These are phyloP conservation scores for Dinocampus coccinellae DNA, from an alignment of 2,888 invertebrate species.

Conservation along the genomic window DNA sequence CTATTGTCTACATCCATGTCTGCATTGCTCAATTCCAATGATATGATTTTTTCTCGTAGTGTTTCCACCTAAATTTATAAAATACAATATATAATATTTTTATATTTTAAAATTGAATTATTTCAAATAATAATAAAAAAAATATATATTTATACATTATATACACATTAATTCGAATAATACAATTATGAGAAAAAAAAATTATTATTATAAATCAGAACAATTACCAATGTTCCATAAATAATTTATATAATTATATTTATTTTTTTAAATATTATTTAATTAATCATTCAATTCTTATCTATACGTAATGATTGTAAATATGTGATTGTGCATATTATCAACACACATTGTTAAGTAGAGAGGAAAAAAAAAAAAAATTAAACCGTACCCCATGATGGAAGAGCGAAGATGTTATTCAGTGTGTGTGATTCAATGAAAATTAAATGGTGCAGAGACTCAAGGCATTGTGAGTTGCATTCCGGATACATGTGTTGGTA, in stretches of 20 bases:
- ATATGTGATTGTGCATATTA: neutral
- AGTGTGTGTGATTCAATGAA: constrained; percentile 51
- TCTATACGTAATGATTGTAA: neutral
- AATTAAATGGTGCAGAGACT: constrained; percentile 58
- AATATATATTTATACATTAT: neutral
- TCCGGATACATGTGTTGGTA: constrained; percentile 63
- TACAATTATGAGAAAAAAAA: neutral
- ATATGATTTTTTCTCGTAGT: constrained; percentile 91
- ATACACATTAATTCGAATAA: neutral
- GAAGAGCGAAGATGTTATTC: constrained; percentile 54
- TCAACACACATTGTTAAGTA: neutral
- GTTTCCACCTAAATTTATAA: constrained; percentile 81
- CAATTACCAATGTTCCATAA: neutral
- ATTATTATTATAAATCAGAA: neutral
- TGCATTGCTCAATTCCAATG: constrained; percentile 83
- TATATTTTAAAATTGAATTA: neutral
- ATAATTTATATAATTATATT: neutral
- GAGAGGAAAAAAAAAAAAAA: constrained; percentile 28
- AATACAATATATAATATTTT: no score
- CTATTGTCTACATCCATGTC: constrained; percentile 72
- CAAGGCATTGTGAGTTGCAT: constrained; percentile 66
- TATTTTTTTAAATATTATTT: neutral
- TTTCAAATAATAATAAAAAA: neutral
- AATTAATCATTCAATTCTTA: neutral
- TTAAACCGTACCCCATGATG: constrained; percentile 48